These are phyloP conservation scores for Gambusia yucatana DNA, from an alignment of 2,797 vertebrate genomes.

Conservation along the genomic window DNA sequence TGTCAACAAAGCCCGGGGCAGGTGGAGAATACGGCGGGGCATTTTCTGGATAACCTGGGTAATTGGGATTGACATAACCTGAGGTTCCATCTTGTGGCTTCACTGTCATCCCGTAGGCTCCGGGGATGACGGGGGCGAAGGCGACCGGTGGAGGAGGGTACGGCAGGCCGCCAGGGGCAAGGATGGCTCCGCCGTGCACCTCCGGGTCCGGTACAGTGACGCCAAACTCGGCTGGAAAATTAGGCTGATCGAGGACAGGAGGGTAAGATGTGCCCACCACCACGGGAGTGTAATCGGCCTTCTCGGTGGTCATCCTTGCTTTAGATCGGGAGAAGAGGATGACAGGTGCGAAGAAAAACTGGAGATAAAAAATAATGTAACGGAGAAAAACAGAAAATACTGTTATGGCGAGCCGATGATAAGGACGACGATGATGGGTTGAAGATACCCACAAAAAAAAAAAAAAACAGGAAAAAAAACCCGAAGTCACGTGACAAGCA, in stretches of 20 bases:
- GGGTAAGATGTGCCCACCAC: conserved; percentile 20
- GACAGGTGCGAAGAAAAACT: neutral
- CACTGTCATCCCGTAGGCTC: conserved; percentile 21
- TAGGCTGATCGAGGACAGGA: conserved; percentile 7
- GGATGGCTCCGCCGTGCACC: conserved; percentile 24
- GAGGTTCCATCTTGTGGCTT: conserved; percentile 27
- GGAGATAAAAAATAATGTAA: neutral
- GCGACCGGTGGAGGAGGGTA: conserved; percentile 54
- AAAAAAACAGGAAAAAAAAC: neutral
- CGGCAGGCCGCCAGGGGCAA: conserved; percentile 31
- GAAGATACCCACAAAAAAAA: neutral
- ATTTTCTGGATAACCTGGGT: neutral
- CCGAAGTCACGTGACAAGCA: neutral
- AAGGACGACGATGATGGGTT: neutral
- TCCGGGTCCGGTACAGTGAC: conserved; percentile 9
- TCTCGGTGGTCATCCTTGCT: conserved; percentile 59
- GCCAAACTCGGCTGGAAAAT: conserved; percentile 39
- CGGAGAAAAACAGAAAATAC: neutral
- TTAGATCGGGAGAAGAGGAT: conserved; percentile 15
- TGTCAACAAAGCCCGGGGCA: conserved; percentile 18
- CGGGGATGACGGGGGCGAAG: conserved; percentile 36
- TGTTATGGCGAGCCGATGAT: neutral
- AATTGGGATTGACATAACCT: conserved; percentile 45
- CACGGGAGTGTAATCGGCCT: conserved; percentile 24
- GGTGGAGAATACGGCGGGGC: conserved; percentile 44